Percentiles rank a stretch among this genome's conserved stretches.
Evolutionary conservation across 2,113 vertebrate genomes (phyloP).

Genomic region (Actenoides hombroni): DNA sequence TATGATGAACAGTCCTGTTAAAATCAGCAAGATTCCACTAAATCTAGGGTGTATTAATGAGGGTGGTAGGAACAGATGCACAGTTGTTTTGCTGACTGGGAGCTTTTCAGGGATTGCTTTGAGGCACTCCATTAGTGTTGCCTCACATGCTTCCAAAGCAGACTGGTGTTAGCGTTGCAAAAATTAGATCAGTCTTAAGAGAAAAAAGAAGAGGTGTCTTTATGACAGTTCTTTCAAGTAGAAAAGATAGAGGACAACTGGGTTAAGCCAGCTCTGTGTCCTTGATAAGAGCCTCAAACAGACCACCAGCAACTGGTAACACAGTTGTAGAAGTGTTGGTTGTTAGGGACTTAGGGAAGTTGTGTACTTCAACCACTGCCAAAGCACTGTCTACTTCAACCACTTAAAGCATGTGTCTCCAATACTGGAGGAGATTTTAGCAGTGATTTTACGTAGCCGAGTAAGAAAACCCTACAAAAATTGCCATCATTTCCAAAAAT

Average conservation of each 20-base stretch:
- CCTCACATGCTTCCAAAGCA: neutral
- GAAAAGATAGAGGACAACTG: neutral
- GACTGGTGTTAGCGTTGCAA: neutral
- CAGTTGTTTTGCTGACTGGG: conserved; percentile 16
- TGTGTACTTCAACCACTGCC: neutral
- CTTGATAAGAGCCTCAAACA: neutral
- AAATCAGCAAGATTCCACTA: conserved; percentile 6
- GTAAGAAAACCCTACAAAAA: neutral
- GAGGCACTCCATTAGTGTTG: neutral
- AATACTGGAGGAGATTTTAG: neutral
- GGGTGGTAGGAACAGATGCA: neutral
- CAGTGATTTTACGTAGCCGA: neutral
- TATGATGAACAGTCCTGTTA: neutral
- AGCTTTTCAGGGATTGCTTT: conserved; percentile 3
- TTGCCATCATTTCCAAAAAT: neutral
- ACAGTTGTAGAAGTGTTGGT: neutral
- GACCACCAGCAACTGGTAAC: neutral
- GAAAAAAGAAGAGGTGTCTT: neutral
- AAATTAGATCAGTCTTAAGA: neutral
- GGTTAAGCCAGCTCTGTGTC: neutral
- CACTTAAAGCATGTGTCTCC: neutral
- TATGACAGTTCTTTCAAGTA: neutral
- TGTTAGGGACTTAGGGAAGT: neutral
- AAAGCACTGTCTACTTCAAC: neutral
- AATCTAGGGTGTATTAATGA: neutral